These are phyloP conservation scores for Cremastinae sp. DNA, from an alignment of 2,888 invertebrate genomes.

Conservation along the genomic window DNA sequence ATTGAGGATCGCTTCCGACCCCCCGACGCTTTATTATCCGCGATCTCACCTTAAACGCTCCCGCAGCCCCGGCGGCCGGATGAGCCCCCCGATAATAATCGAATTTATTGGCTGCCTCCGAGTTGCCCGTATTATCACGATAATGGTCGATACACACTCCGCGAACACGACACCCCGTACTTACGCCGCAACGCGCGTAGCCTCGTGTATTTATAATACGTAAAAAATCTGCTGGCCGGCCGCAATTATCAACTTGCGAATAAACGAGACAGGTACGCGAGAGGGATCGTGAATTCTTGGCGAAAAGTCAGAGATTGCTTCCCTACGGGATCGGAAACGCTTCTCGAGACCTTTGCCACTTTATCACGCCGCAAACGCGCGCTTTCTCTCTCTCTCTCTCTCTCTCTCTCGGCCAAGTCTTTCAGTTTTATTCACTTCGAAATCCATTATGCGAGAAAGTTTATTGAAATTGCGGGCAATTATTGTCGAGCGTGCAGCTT, in stretches of 20 bases:
- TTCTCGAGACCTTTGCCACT: constrained; percentile 48
- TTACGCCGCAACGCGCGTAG: too few relatives aligned
- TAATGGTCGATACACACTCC: constrained; percentile 54
- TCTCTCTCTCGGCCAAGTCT: not conserved
- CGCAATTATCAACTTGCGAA: constrained; percentile 40
- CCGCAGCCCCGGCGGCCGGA: constrained; percentile 19
- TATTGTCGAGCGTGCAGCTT: constrained; percentile 28
- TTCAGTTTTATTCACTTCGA: constrained; percentile 18
- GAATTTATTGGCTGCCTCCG: constrained; percentile 56
- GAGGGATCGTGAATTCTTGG: constrained; percentile 30
- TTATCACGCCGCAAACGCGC: constrained; percentile 24
- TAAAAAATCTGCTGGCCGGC: constrained; percentile 17
- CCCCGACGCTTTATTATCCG: constrained; percentile 57
- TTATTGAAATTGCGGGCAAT: constrained; percentile 45
- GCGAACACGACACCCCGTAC: constrained; percentile 34
- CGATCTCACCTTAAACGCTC: constrained; percentile 54
- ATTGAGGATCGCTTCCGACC: constrained; percentile 31
- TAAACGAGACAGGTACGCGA: constrained; percentile 30
- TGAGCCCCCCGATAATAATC: constrained; percentile 59
- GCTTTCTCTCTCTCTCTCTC: too few relatives aligned
- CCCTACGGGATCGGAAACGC: constrained; percentile 33
- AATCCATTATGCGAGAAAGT: constrained; percentile 11
- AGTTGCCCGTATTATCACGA: constrained; percentile 38
- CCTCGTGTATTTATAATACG: constrained; percentile 8
- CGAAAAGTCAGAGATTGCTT: constrained; percentile 46